Evolutionary conservation across 2,888 invertebrate species (phyloP).

Genomic region (Eupeodes luniger): DNA sequence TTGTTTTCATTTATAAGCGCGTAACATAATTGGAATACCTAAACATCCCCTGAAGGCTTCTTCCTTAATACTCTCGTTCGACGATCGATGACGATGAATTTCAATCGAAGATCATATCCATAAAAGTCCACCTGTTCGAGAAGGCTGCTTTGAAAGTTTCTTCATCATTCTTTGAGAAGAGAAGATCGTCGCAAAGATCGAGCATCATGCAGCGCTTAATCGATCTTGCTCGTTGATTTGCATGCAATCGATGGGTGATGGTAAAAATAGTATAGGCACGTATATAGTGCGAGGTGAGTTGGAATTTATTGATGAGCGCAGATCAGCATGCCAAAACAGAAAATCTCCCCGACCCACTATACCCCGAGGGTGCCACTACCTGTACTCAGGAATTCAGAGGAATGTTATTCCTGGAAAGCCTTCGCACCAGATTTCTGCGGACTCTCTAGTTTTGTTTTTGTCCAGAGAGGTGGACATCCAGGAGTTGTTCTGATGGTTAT

Average conservation of each 20-base stretch:
- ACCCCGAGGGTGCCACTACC: background rate
- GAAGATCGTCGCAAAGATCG: constrained; percentile 9
- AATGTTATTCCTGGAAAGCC: constrained; percentile 37
- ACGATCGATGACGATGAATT: constrained; percentile 62
- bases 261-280: constrained; percentile 13
- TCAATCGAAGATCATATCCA: constrained; percentile 69
- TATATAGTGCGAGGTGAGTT: constrained; percentile 12
- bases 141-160: constrained; percentile 8
- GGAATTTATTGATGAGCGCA: constrained; percentile 43
- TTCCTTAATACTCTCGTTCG: background rate
- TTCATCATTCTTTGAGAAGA: background rate
- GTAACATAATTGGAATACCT: constrained; percentile 75
- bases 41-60: constrained; percentile 45
- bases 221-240: constrained; percentile 70
- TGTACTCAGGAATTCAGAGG: background rate
- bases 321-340: constrained; percentile 51
- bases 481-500: constrained; percentile 40
- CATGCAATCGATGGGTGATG: constrained; percentile 59
- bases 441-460: constrained; percentile 34
- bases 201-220: constrained; percentile 53
- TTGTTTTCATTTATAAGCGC: background rate
- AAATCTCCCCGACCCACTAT: constrained; percentile 42
- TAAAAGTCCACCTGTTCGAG: constrained; percentile 72
- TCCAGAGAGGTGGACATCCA: constrained; percentile 31
- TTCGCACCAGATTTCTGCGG: constrained; percentile 37